Evolutionary conservation across 1,140 invertebrate genomes (phyloP).

Genomic region (Piezodorus guildinii): DNA sequence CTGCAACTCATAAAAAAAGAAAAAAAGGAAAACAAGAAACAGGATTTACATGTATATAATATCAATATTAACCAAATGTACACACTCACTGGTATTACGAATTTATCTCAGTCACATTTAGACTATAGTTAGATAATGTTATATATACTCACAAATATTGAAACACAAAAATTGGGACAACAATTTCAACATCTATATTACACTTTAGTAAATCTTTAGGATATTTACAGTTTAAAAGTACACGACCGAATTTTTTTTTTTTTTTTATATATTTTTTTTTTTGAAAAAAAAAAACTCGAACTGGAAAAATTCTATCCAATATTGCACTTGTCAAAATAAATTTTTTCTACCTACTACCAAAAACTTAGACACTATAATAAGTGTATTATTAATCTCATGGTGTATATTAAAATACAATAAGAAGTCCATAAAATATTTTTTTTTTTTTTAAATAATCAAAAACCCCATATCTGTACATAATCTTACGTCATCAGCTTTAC

Average conservation of each 20-base stretch:
- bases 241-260: constrained; percentile 11
- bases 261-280: background rate
- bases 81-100: constrained; percentile 23
- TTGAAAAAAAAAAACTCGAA: constrained; percentile 7
- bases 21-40: too few relatives aligned
- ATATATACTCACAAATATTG: constrained; percentile 23
- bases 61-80: constrained; percentile 13
- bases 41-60: too few relatives aligned
- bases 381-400: constrained; percentile 17
- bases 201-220: constrained; percentile 22
- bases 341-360: constrained; percentile 10
- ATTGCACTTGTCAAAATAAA: constrained; percentile 24
- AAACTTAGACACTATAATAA: constrained; percentile 23
- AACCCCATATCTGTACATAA: constrained; percentile 12
- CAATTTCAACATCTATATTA: constrained; percentile 25
- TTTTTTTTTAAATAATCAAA: constrained; percentile 13
- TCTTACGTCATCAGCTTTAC: constrained; percentile 10
- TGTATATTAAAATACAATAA: constrained; percentile 24
- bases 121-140: constrained; percentile 21
- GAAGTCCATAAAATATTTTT: constrained; percentile 22
- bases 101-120: constrained; percentile 23
- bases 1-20: constrained; percentile 14
- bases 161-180: constrained; percentile 24
- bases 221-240: constrained; percentile 24
- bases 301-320: constrained; percentile 12